Base-by-base conservation (phyloP, 53 echinoderm and acorn worm species). In the Crossaster papposus region DNA sequence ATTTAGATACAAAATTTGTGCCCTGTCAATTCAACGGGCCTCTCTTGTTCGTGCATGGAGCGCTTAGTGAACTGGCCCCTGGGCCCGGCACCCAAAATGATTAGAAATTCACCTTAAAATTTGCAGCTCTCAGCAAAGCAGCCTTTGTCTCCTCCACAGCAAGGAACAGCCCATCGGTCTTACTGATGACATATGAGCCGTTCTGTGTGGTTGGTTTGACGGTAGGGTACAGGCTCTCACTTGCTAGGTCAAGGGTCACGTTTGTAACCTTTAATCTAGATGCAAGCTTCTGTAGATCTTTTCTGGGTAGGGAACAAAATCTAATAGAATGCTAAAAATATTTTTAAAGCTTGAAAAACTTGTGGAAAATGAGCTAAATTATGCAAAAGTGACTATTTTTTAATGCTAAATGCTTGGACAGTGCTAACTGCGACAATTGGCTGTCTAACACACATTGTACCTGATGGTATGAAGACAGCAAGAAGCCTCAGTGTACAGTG, bases 51-150 rank as follows among this genome's bases (percentile, higher is more conserved):
- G 44, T 9, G 9, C 44, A 44, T 7, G 44, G 44, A 44, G 44
- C 6, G 1, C 38, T 38, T 7, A 7, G 0, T 44, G 9, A 9
- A 9, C 0, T 44, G 44, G 0, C 20, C 13, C 24, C 38, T 23
- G n/a, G n/a, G n/a, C 23, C 10, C 30, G 17, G 14, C 30, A 58
- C 12, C 4, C 23, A 7, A 14, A 1, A 24, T 34, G n/a, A 53
- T 28, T 63, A 20, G 68, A 36, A 33, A 58, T 68, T 83, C 81
- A 94, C 97, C 95, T 97, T 94, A 65, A 94, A 97, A 72, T 97
- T 97, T 28, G 91, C 79, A 18, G 62, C 83, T 51, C 89, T 85
- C 22, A 97, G 81, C 36, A 38, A 22, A 9, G 53, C 58, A 17
- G 97, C 94, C 3, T 77, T 80, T 23, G 93, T 36, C 54, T 95